Evolutionary conservation across 2,797 vertebrate species (phyloP), one percentile per base, ranked within the genome.

Genomic region (Gadopsis marmoratus): DNA sequence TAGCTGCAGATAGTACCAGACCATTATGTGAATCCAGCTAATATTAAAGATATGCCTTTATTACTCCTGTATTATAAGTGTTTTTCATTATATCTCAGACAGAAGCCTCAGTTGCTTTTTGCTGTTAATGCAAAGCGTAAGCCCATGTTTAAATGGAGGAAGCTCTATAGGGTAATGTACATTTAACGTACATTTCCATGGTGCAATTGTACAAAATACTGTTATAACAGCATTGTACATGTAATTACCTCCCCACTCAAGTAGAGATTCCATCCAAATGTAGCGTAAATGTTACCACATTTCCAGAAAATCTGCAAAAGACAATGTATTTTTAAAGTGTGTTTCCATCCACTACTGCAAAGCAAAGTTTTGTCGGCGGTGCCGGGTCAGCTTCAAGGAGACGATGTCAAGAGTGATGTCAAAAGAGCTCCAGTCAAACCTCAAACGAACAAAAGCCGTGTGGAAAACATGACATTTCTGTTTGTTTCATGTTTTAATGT

Each of bases 131-230:
- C 21, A 67, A 39, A 39, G 17, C 45, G 13, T 17, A 41, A 55
- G 50, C 19, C n/a, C 14, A 48, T 29, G 31, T 31, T 43, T 45
- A 37, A 23, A 47, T 17, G 9, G 2, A 35, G 21, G 55, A 37
- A 50, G 21, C 41, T 39, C 21, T 13, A 58, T 33, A 56, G n/a
- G 7, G 7, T 56, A 33, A 33, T 56, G 29, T 31, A 50, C 26
- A 29, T 23, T 60, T 58, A 17, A 54, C 45, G 26, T 73, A 21
- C 1, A 45, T 56, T 48, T 64, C 4, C 6, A 47, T 21, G 4
- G 16, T 66, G 43, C 23, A 59, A 66, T 7, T 66, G 17, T 7
- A 53, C 21, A 65, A 58, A 6, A 51, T 39, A 45, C 70, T 62
- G n/a, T 39, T 51, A 51, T 14, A 26, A 26, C 19, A 19, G 9